Evolutionary conservation across 1,140 invertebrate species (phyloP), one percentile per base, ranked within the genome.

Genomic region (Archivesica marissinica): DNA sequence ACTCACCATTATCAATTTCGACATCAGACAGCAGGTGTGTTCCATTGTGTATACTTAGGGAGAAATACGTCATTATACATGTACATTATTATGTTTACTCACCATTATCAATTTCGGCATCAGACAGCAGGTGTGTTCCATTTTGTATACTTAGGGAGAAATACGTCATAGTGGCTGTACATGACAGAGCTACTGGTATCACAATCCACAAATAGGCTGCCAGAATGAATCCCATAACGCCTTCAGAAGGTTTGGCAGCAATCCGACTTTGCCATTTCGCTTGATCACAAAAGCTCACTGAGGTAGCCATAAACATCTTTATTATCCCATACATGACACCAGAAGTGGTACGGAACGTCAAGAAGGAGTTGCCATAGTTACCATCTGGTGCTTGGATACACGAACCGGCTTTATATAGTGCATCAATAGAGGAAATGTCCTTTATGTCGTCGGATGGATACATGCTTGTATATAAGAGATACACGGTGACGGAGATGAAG

Each of bases 221-320:
- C 15, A 91, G 61, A 50, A 94, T 89, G 77, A 93, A 94, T 28
- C 93, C 93, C 76, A 89, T 87, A 9, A 93, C 92, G 4, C 92
- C 93, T 75, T 91, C 78, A 13, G 86, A 84, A 50, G 92, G 93
- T 88, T 93, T 93, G 13, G 91, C 87, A 25, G 93, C 90, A 25
- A 93, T 92, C 20, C 88, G 84, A 44, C 87, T 88, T 68, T 93
- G 91, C 91, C 91, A 93, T 78, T 89, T 90, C 38, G 91, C 89
- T 88, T 94, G 94, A 86, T 94, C 93, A 80, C 92, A 92, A 88
- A 94, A 94, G 20, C 92, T 90, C 38, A 93, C 89, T 30, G 92
- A 93, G 17, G 93, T 93, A 13, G 88, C 74, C 85, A 87, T 89
- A 28, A 89, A 87, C 39, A 93, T 75, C 2, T 89, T 2, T 61